These are phyloP conservation scores for Pseudeuparius sepicola DNA, from an alignment of 2,888 invertebrate genomes.

Conservation along the genomic window DNA sequence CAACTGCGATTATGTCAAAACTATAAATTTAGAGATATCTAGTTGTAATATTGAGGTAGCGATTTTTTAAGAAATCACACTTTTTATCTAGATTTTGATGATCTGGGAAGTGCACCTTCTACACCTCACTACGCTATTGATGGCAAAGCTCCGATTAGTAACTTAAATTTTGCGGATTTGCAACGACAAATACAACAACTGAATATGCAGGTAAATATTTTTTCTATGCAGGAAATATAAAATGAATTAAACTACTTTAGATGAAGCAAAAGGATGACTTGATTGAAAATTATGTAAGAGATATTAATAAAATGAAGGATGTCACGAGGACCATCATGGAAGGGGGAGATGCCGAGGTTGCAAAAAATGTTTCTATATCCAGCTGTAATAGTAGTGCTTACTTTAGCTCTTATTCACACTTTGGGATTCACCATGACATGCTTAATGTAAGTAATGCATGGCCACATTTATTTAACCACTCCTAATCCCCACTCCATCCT, in stretches of 20 bases:
- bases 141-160: slow-evolving; percentile 38
- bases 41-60: too few species aligned
- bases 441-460: slow-evolving; percentile 56
- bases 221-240: slow-evolving; percentile 2
- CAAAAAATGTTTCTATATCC: slow-evolving; percentile 36
- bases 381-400: slow-evolving; percentile 59
- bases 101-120: slow-evolving; percentile 39
- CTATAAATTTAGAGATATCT: too few species aligned
- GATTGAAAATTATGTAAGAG: slow-evolving; percentile 50
- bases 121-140: slow-evolving; percentile 40
- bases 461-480: too few species aligned
- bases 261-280: slow-evolving; percentile 49
- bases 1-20: too few species aligned
- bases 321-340: slow-evolving; percentile 49
- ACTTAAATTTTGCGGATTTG: slow-evolving; percentile 36
- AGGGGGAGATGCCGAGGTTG: slow-evolving; percentile 28
- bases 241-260: slow-evolving; percentile 37
- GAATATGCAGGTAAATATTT: slow-evolving; percentile 32
- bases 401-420: slow-evolving; percentile 80
- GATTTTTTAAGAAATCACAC: not conserved
- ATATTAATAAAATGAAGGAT: slow-evolving; percentile 50
- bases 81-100: slow-evolving; percentile 41
- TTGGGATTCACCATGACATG: slow-evolving; percentile 92
- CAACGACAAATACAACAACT: slow-evolving; percentile 37
- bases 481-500: too few species aligned